phyloP scores from a whole-genome alignment of 1,140 invertebrate species.

The Melanaphis sacchari region DNA sequence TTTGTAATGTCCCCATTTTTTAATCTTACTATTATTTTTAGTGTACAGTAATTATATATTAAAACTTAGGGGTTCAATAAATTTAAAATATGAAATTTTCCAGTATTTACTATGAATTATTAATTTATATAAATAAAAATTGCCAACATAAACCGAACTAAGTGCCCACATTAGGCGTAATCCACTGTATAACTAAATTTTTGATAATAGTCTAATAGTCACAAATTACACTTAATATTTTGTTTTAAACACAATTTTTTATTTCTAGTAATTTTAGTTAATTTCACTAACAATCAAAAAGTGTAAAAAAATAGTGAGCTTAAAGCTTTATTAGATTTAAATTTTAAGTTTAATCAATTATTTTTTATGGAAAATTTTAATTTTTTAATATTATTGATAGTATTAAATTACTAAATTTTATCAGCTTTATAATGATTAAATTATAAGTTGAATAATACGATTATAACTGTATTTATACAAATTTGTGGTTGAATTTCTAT shows the following conservation, averaged over 20 bases:
- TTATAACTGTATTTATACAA: not conserved
- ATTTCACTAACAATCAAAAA: not conserved
- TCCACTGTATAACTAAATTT: too few species aligned
- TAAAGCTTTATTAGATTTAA: not conserved
- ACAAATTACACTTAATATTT: not conserved
- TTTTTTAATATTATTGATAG: not conserved
- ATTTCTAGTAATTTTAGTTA: not conserved
- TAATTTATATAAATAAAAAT: too few species aligned
- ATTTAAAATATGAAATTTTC: too few species aligned
- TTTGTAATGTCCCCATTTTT: too few species aligned
- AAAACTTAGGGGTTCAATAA: not conserved
- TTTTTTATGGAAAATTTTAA: not conserved
- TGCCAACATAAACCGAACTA: too few species aligned
- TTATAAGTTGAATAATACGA: not conserved
- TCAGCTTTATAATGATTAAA: not conserved
- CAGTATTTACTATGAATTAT: too few species aligned
- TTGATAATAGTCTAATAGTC: not conserved
- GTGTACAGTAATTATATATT: not conserved
- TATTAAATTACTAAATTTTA: not conserved
- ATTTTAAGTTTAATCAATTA: not conserved
- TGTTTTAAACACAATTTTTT: not conserved
- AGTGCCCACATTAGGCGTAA: too few species aligned
- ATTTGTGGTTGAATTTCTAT: not conserved
- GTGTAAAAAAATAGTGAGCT: not conserved
- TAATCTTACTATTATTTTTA: too few species aligned